Percentiles rank a stretch among this genome's conserved stretches.
These are phyloP conservation scores for Diachasmimorpha longicaudata DNA, from an alignment of 1,140 invertebrate genomes.

Conservation along the genomic window DNA sequence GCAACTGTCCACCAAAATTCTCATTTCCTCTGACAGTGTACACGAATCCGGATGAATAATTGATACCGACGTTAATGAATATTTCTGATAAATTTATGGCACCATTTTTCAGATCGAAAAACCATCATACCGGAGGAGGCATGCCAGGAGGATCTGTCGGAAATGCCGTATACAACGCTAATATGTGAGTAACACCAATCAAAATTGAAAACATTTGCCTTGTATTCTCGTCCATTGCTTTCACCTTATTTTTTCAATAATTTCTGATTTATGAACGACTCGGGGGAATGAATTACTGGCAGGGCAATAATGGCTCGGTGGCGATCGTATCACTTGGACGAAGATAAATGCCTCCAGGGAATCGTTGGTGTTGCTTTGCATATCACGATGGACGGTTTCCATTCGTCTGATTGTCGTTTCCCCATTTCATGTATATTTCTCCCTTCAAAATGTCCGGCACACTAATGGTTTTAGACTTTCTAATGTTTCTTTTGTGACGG, in stretches of 20 bases:
- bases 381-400: constrained; percentile 20
- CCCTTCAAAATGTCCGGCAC: background rate
- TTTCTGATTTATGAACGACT: constrained; percentile 32
- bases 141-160: constrained; percentile 67
- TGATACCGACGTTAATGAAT: constrained; percentile 7
- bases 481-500: background rate
- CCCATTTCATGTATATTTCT: constrained; percentile 2
- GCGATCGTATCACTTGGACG: constrained; percentile 29
- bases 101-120: constrained; percentile 48
- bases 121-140: constrained; percentile 67
- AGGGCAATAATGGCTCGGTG: constrained; percentile 30
- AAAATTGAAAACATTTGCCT: background rate
- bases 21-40: no score
- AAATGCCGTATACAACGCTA: constrained; percentile 79
- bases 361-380: constrained; percentile 21
- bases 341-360: constrained; percentile 26
- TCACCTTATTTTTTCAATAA: constrained; percentile 21
- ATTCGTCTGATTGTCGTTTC: constrained; percentile 14
- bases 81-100: constrained; percentile 17
- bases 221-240: background rate
- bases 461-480: background rate
- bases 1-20: no score
- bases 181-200: constrained; percentile 73
- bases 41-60: background rate
- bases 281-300: constrained; percentile 28